Conservation (phyloP, 2,888 invertebrate species). For the Hecatera dysodea region DNA sequence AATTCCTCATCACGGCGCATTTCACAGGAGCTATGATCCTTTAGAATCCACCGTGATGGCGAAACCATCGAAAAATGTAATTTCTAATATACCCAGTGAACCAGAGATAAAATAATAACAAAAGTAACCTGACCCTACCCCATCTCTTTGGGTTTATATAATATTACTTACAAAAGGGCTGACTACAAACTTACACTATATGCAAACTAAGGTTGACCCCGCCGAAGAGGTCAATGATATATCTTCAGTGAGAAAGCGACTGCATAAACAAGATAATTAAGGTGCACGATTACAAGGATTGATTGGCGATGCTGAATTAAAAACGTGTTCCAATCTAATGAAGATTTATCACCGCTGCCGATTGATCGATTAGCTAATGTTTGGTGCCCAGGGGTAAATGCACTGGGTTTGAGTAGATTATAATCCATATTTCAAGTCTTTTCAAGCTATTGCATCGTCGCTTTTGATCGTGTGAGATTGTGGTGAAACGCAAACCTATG, state of each 20-base stretch:
- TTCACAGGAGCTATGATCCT: no score
- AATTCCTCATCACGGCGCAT: no score
- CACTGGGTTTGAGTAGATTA: background rate
- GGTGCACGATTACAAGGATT: slow-evolving; percentile 26
- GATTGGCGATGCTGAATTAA: slow-evolving; percentile 32
- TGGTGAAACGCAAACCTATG: no score
- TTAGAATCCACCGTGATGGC: no score
- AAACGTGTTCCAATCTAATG: slow-evolving; percentile 22
- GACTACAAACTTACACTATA: slow-evolving; percentile 18
- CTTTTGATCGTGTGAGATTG: no score
- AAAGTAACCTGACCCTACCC: background rate
- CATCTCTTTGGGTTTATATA: slow-evolving; percentile 14
- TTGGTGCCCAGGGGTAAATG: slow-evolving; percentile 4
- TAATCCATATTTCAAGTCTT: background rate
- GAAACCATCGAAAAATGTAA: no score
- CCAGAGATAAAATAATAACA: background rate
- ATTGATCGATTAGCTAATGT: slow-evolving; percentile 8
- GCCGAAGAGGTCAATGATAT: slow-evolving; percentile 30
- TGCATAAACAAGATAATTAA: slow-evolving; percentile 48
- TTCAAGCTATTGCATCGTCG: background rate
- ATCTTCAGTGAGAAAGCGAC: slow-evolving; percentile 21
- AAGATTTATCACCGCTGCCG: slow-evolving; percentile 27
- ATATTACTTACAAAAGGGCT: background rate
- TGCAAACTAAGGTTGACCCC: slow-evolving; percentile 26
- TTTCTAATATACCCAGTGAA: no score